Conservation (phyloP, 2,797 vertebrate species). For the Poecilia picta region DNA sequence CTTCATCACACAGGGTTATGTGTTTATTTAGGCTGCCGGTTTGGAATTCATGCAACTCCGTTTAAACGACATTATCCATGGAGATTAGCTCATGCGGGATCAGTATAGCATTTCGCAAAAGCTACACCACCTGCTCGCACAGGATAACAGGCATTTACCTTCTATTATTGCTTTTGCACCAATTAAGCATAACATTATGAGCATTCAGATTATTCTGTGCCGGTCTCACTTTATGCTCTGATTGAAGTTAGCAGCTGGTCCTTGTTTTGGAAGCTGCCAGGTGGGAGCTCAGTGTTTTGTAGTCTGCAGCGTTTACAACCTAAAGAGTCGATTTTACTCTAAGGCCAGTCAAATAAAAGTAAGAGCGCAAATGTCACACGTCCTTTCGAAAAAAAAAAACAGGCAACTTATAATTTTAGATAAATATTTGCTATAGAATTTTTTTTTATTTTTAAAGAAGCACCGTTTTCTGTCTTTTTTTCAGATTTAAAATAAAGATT, state of each 20-base stretch:
- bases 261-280: not conserved
- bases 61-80: slow-evolving; percentile 15
- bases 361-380: too few species aligned
- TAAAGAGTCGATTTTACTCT: too few species aligned
- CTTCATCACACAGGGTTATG: slow-evolving; percentile 31
- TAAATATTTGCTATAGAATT: too few species aligned
- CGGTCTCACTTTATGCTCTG: not conserved
- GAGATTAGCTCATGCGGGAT: slow-evolving; percentile 2
- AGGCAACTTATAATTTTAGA: too few species aligned
- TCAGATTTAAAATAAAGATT: too few species aligned
- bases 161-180: not conserved
- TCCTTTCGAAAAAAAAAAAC: too few species aligned
- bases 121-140: not conserved
- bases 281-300: not conserved
- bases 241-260: not conserved
- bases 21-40: slow-evolving; percentile 29
- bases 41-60: slow-evolving; percentile 13
- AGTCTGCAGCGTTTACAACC: too few species aligned
- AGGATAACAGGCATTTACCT: not conserved
- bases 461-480: too few species aligned
- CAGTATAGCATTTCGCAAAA: not conserved
- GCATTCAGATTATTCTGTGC: not conserved
- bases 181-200: not conserved
- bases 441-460: too few species aligned
- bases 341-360: too few species aligned